Evolutionary conservation across 2,113 vertebrate species (phyloP), one percentile per base, ranked within the genome.

Genomic region (Engraulis encrasicolus): DNA sequence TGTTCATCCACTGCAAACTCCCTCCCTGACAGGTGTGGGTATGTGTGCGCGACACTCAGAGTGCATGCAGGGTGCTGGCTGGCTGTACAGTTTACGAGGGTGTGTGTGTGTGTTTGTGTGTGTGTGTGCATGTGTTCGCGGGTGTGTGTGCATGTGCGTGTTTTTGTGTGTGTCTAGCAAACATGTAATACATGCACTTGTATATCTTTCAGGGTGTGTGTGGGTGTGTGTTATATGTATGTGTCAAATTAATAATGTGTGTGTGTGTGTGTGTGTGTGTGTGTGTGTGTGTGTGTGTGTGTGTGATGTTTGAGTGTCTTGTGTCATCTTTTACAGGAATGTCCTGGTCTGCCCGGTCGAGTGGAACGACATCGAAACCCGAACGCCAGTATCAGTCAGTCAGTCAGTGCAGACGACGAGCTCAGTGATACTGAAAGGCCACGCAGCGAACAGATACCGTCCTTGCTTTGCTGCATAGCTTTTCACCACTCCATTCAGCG

Each of bases 361-460:
- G 90, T 78, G 50, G 88, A 94, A 91, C 87, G 84, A 81, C 89
- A 91, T 87, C 91, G 94, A 95, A 95, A 95, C 94, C 85, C 0
- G 80, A 86, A 87, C 54, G 19, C 78, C 45, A 94, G 94, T 95
- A 94, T 95, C 93, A n/a, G n/a, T n/a, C n/a, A n/a, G n/a, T n/a
- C n/a, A n/a, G n/a, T n/a, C n/a, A 91, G 86, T 88, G 92, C 90
- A 85, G 83, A 36, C 18, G 40, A n/a, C n/a, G n/a, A n/a, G n/a
- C 71, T 85, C 82, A 86, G 81, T 11, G 79, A 90, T 88, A 92
- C 87, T 58, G 58, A 84, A 83, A 91, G 83, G 88, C 61, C 15
- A 7, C 38, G 11, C 20, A 74, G 66, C 79, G 83, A 81, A 50
- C 85, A 88, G 85, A 90, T 90, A 85, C 86, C 85, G 83, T 19